A percentile compares a stretch with the other conserved stretches of the same genome.
These are phyloP conservation scores for Eublepharis macularius DNA, from an alignment of 2,113 vertebrate genomes.

Conservation along the genomic window DNA sequence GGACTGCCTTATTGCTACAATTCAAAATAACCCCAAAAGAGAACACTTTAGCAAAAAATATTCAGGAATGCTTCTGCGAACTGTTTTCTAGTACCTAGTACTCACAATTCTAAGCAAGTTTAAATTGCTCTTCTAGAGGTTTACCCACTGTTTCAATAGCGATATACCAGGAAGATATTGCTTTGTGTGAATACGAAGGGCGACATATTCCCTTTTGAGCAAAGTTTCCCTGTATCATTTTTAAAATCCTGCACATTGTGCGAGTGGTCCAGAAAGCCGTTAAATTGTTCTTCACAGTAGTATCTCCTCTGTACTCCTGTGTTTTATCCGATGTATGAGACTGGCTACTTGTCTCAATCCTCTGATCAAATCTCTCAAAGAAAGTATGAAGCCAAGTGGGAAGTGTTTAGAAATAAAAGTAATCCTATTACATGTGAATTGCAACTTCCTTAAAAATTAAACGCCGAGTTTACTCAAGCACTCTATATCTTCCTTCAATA, in stretches of 20 bases:
- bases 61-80: not conserved
- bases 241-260: not conserved
- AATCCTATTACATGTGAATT: slow-evolving; percentile 41
- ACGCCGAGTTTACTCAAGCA: slow-evolving; percentile 40
- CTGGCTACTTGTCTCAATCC: slow-evolving; percentile 64
- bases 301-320: not conserved
- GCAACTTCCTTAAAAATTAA: slow-evolving; percentile 23
- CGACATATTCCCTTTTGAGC: not conserved
- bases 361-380: slow-evolving; percentile 49
- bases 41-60: not conserved
- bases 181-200: accelerated
- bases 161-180: not conserved
- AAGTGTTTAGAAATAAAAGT: not conserved
- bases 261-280: not conserved
- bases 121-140: too few species aligned
- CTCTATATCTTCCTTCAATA: slow-evolving; percentile 45
- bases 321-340: slow-evolving; percentile 27
- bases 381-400: slow-evolving; percentile 41
- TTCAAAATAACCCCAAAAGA: not conserved
- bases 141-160: not conserved
- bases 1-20: slow-evolving; percentile 9
- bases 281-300: not conserved
- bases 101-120: not conserved
- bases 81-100: not conserved
- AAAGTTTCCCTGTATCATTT: not conserved